Percentiles rank a stretch among this genome's conserved stretches.
phyloP scores from a whole-genome alignment of 2,888 invertebrate genomes.

The Leptogaster cylindrica region DNA sequence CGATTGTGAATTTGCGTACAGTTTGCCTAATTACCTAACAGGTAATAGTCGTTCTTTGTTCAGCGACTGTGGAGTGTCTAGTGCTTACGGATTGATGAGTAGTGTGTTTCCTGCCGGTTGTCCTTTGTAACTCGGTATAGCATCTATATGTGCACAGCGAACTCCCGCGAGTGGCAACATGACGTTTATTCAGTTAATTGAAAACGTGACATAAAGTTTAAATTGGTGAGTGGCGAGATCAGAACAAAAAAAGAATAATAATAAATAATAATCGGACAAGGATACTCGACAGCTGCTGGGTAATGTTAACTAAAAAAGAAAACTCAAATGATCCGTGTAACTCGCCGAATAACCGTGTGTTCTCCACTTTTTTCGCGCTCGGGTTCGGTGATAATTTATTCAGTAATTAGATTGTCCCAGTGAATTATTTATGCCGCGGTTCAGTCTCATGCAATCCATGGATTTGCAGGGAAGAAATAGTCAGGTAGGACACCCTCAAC shows the following conservation, averaged over 20 bases:
- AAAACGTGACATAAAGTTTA: constrained; percentile 46
- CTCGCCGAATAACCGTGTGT: constrained; percentile 11
- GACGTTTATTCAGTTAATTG: constrained; percentile 46
- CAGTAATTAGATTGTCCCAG: constrained; percentile 31
- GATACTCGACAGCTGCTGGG: not conserved
- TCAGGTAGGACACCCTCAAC: no score
- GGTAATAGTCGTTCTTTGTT: not conserved
- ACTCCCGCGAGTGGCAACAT: constrained; percentile 20
- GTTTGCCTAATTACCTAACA: no score
- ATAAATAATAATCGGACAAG: not conserved
- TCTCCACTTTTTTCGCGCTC: constrained; percentile 1
- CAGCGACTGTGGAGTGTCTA: not conserved
- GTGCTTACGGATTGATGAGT: not conserved
- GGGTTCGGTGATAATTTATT: constrained; percentile 16
- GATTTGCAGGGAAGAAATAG: constrained; percentile 2
- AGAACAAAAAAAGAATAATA: not conserved
- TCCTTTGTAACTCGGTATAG: not conserved
- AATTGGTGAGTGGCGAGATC: not conserved
- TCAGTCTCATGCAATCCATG: constrained; percentile 8
- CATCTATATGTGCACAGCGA: constrained; percentile 8
- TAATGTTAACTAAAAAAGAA: not conserved
- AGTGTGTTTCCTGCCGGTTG: no score
- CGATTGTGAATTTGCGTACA: no score
- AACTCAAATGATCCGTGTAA: constrained; percentile 17
- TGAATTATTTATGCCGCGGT: constrained; percentile 25